Base-by-base conservation (phyloP, 2,113 vertebrate species). In the Rousettus leschenaultii region DNA sequence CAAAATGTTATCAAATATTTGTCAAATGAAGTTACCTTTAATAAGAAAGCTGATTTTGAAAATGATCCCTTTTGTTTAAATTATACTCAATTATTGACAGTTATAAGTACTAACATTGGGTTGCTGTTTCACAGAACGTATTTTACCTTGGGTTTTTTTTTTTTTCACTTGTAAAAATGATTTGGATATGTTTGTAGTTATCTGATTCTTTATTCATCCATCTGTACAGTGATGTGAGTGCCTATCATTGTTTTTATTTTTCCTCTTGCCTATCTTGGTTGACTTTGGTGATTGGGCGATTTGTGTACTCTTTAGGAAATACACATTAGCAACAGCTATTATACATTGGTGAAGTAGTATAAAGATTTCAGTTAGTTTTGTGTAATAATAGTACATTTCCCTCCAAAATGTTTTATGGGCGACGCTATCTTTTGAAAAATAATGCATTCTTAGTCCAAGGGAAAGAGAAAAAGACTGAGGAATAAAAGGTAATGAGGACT, bases 401-500 rank as follows among this genome's bases (percentile, higher is more conserved):
- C 53, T 92, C n/a, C 63, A 89, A 96, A 95, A 68, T 90, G 35
- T 85, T 94, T 92, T 75, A 33, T 97, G 95, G 75, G 68, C 88
- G 30, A 95, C 95, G n/a, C 70, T 95, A 33, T 92, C 53, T 94
- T 94, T 95, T 92, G 43, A 94, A 90, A 93, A 95, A 68, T 94
- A 92, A 86, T 80, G 43, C 30, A 35, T 95, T 96, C 35, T 95
- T 95, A 95, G 96, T 96, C 24, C 35, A 94, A 96, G 38, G 95
- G 71, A 96, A 91, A 95, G 65, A 87, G 55, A 77, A 92, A 94
- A 96, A 87, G 53, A 94, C 80, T 95, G 65, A 96, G 87, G 59
- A 88, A 22, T 95, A 85, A 91, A 93, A 95, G 91, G 92, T 45
- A 96, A 48, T 94, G 80, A 96, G 94, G 89, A 95, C 74, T 87